These are phyloP conservation scores for Psammodynastes pulverulentus DNA, from an alignment of 2,113 vertebrate genomes.

Conservation along the genomic window DNA sequence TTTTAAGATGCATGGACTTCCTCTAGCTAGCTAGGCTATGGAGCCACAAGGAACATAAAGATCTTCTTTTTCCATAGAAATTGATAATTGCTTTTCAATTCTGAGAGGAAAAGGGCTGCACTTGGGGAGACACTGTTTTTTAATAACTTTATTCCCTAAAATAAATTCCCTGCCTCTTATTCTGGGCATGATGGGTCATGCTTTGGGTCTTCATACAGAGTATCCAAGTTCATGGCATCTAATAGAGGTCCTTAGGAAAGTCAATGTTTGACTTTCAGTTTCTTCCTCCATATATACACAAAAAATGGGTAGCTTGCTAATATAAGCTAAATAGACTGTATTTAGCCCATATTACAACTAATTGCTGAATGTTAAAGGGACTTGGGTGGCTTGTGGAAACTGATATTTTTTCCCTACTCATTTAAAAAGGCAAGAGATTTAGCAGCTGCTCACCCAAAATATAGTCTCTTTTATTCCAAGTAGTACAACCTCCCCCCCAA, in stretches of 20 bases:
- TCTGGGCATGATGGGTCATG: not conserved
- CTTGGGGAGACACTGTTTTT: not conserved
- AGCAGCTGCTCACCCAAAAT: not conserved
- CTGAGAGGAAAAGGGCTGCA: not conserved
- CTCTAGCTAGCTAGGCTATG: not conserved
- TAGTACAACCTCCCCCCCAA: not conserved
- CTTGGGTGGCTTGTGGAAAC: not conserved
- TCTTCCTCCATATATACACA: not conserved
- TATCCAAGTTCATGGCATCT: not conserved
- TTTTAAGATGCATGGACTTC: not conserved
- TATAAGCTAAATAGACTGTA: not conserved
- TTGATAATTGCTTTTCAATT: not conserved
- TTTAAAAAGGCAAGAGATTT: not conserved
- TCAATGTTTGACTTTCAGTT: not conserved
- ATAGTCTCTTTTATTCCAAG: not conserved
- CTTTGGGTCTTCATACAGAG: not conserved
- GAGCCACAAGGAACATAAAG: not conserved
- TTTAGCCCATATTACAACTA: not conserved
- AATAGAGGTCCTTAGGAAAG: not conserved
- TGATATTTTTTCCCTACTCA: not conserved
- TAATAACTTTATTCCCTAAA: not conserved
- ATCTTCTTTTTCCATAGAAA: not conserved
- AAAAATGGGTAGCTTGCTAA: not conserved
- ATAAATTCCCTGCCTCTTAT: not conserved
- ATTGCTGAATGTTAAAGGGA: not conserved